Conservation (phyloP, 2,797 vertebrate genomes). For the Falco rusticolus region DNA sequence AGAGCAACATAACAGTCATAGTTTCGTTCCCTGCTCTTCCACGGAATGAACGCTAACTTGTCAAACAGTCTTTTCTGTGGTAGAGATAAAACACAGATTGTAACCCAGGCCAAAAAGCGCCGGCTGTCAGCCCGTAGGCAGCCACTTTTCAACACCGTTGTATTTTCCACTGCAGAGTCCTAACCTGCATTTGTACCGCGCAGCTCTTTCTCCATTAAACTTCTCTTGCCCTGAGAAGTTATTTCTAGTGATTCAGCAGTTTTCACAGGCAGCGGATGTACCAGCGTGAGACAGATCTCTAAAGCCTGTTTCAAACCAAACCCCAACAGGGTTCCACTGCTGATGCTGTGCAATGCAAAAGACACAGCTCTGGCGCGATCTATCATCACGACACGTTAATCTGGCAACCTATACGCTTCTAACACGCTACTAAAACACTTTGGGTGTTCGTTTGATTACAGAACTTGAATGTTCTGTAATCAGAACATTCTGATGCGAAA, state of each 20-base stretch:
- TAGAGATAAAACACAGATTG: neutral
- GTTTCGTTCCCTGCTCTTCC: conserved; percentile 17
- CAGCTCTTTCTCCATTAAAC: neutral
- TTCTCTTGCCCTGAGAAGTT: neutral
- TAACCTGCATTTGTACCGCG: neutral
- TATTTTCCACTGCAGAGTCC: conserved; percentile 7
- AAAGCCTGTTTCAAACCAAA: neutral
- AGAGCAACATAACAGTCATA: conserved; percentile 14
- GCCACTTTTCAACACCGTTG: neutral
- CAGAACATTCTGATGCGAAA: neutral
- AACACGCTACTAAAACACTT: neutral
- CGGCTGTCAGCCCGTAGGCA: neutral
- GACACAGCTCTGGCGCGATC: neutral
- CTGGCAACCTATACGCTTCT: neutral
- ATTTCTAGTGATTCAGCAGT: neutral
- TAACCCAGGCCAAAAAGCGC: neutral
- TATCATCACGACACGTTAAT: neutral
- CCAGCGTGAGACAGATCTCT: neutral
- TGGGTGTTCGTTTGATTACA: neutral
- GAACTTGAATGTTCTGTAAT: neutral
- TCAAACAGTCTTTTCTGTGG: neutral
- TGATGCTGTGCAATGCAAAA: neutral
- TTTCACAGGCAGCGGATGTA: neutral
- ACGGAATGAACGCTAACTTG: neutral
- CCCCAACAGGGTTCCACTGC: neutral